Base-by-base conservation (phyloP, 2,113 vertebrate genomes). In the Potamarius usumacintae region DNA sequence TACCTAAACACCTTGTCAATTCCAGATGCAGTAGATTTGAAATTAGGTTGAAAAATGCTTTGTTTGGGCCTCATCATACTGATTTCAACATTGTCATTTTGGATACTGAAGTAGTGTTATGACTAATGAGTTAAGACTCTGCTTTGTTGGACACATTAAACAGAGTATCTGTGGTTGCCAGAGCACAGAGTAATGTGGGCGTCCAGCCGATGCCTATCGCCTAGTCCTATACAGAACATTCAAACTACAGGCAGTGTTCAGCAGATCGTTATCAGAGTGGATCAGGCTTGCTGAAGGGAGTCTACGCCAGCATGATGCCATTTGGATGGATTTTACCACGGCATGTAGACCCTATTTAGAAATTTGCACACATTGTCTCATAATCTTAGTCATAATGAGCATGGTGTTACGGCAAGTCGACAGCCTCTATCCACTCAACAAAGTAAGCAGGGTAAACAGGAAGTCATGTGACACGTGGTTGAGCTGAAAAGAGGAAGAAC, bases 371-470 rank as follows among this genome's bases (percentile, higher is more conserved):
- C 52, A 8, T 80, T 50, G 69, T 48, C 9, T 42, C 30, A 0
- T 25, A 65, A 15, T 30, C 48, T 7, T 42, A 4, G 42, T 42
- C 58, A 30, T 48, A 81, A 58, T 58, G 18, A 50, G 50, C 34
- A 20, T 22, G 5, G 2, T 22, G 30, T 57, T 84, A 84, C 57
- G 17, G 53, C 50, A 57, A 72, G 10, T 34, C 18, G 27, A 42
- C 15, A 53, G 50, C 52, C 52, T 55, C 30, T 60, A 34, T 48
- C 53, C 62, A 62, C 3, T 1, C 34, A 6, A 55, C 27, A 77
- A 92, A 91, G 69, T 2, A 86, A 55, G 88, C 0, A 6, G 87
- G 72, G 88, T 48, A 83, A 90, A 92, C 0, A 2, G 87, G 87
- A 87, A 89, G 86, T 18, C 3, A 11, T 25, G 52, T 62, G 76